Conservation (phyloP, 2,797 vertebrate species). For the Brachyalestes nurse region DNA sequence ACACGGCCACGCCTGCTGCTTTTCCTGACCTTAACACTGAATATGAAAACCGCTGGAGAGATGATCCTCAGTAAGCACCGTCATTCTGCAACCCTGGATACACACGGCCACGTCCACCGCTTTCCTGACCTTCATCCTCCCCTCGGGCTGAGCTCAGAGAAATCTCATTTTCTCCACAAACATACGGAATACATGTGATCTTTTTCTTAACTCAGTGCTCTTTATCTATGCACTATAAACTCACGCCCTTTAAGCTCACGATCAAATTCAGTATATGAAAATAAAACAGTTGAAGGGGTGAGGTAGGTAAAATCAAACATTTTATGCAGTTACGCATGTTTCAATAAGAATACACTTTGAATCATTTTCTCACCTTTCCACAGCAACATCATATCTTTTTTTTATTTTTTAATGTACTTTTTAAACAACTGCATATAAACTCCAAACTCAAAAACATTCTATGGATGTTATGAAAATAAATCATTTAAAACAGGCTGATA, state of each 20-base stretch:
- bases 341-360: too few relatives aligned
- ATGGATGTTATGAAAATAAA: too few relatives aligned
- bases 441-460: too few relatives aligned
- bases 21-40: background rate
- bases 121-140: constrained; percentile 1
- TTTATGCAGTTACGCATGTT: too few relatives aligned
- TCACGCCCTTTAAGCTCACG: constrained; percentile 22
- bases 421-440: too few relatives aligned
- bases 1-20: background rate
- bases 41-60: background rate
- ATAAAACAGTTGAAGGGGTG: constrained; percentile 26
- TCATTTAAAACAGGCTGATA: too few relatives aligned
- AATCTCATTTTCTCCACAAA: background rate
- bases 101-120: background rate
- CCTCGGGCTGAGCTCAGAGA: constrained; percentile 1
- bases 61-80: background rate
- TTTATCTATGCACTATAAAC: constrained; percentile 16
- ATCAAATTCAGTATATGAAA: constrained; percentile 22
- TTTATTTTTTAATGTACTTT: too few relatives aligned
- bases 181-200: constrained; percentile 16
- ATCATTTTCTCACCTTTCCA: too few relatives aligned
- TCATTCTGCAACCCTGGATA: background rate
- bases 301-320: background rate
- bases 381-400: too few relatives aligned
- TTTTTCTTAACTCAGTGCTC: background rate